Evolutionary conservation across 2,888 invertebrate species (phyloP), one percentile per base, ranked within the genome.

Genomic region (Urechis unicinctus): DNA sequence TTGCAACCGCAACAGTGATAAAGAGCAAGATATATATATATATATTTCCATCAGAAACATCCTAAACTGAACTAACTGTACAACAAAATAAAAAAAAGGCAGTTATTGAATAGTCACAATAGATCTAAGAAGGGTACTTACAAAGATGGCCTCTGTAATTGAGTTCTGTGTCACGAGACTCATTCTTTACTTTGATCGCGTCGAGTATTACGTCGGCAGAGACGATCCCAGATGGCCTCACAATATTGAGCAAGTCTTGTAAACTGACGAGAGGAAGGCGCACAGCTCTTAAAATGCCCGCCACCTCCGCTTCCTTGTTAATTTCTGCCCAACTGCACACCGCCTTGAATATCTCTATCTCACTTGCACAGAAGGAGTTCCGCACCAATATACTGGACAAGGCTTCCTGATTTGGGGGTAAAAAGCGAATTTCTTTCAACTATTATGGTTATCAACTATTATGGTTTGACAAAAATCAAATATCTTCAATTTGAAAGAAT

Each of bases 291-390:
- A 58, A 29, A 22, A 58, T 43, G 46, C 25, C 28, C 3, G 25
- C 25, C n/a, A 53, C 28, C 2, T 50, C 53, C 22, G 31, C 47
- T 52, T 78, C 84, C 69, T 82, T 82, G 81, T 94, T 93, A 29
- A 85, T 84, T 65, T 85, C 85, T 66, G 88, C 87, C 96, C 96
- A 97, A 56, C 82, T 83, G 74, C 86, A 85, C 0, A 96, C 89
- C 0, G 92, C 90, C 68, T 85, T 83, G 81, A 98, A 98, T 64
- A 98, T 95, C 68, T 94, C 89, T 42, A 91, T 90, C 80, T 98
- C 98, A 0, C 89, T 87, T 0, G 93, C 95, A 81, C 90, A 97
- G 81, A 98, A 97, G 5, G 96, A 95, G 79, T 97, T 91, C 50
- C 96, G 83, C 51, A 86, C 85, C 31, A 98, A 81, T 6, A 98